phyloP scores from a whole-genome alignment of 2,888 invertebrate species.

The Reticulitermes lucifugus region DNA sequence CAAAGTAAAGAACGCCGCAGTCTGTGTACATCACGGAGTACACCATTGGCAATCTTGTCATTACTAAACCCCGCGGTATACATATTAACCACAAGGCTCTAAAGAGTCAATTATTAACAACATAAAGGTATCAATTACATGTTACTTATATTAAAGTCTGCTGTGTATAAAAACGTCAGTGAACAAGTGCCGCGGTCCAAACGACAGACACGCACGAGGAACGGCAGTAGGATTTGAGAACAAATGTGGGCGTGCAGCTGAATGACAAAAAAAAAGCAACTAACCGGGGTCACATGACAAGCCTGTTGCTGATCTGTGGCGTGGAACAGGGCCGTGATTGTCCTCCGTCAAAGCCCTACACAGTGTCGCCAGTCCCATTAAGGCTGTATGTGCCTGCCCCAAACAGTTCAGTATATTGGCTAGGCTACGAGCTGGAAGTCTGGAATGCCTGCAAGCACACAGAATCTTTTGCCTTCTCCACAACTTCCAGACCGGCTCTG shows the following conservation, averaged over 20 bases:
- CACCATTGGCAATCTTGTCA: too few species aligned
- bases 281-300: constrained; percentile 23
- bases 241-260: constrained; percentile 22
- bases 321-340: constrained; percentile 29
- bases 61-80: too few species aligned
- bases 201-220: neutral
- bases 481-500: too few species aligned
- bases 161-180: neutral
- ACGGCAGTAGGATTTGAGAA: neutral
- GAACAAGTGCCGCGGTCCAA: neutral
- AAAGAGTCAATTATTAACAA: neutral
- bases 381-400: neutral
- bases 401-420: neutral
- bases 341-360: constrained; percentile 1
- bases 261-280: neutral
- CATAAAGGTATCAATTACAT: neutral
- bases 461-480: too few species aligned
- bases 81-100: too few species aligned
- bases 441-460: too few species aligned
- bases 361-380: constrained; percentile 11
- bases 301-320: neutral
- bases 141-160: neutral
- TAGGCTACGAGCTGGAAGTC: too few species aligned
- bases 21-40: too few species aligned
- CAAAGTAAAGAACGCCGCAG: too few species aligned